Evolutionary conservation across 2,888 invertebrate genomes (phyloP).

Genomic region (Trachelus stipa): DNA sequence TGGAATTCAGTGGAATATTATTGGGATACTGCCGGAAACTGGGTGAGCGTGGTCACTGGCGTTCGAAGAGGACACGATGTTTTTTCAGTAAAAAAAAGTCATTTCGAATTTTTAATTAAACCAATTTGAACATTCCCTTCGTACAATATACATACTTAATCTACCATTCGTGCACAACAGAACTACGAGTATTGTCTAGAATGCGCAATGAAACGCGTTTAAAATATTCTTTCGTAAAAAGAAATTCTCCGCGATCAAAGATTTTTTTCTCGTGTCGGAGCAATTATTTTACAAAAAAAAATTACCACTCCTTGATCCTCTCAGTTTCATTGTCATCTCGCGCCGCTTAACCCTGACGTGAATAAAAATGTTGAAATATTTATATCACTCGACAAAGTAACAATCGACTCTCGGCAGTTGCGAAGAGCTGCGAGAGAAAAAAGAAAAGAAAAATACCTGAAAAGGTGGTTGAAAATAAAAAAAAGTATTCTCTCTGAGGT

Average conservation of each 20-base stretch:
- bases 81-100: not conserved
- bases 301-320: not conserved
- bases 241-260: not conserved
- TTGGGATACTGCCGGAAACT: not conserved
- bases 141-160: not conserved
- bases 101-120: not conserved
- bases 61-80: not conserved
- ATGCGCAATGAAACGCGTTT: not conserved
- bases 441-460: not conserved
- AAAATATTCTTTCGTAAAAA: not conserved
- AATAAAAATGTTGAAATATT: not conserved
- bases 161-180: not conserved
- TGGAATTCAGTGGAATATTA: not conserved
- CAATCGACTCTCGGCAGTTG: not conserved
- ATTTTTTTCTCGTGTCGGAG: not conserved
- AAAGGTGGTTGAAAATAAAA: not conserved
- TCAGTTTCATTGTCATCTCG: not conserved
- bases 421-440: not conserved
- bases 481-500: not conserved
- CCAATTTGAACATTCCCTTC: not conserved
- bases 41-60: not conserved
- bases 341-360: not conserved
- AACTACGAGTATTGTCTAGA: not conserved
- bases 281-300: not conserved
- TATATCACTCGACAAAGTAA: not conserved